Evolutionary conservation across 2,888 invertebrate genomes (phyloP), one percentile per base, ranked within the genome.

Genomic region (Coenonympha arcania): DNA sequence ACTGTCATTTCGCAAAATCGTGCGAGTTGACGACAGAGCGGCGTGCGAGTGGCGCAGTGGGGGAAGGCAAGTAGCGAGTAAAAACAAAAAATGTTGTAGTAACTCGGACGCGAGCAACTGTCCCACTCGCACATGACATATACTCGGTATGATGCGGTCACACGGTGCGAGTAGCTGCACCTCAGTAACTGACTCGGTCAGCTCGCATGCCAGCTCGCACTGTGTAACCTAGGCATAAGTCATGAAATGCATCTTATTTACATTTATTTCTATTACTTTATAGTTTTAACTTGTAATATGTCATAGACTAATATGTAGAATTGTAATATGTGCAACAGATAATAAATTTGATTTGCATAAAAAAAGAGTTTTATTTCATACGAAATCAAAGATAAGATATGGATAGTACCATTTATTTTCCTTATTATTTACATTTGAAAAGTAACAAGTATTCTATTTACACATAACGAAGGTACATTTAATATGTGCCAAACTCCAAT

Each of bases 401-500:
- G 3, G 4, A 4, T 19, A 42, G 18, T 11, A 42, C 30, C 1
- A 19, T 40, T 40, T 11, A 42, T 31, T 42, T 28, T 13, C 11
- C n/a, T 11, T 28, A 11, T 19, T 30, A 4, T 37, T 13, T 42
- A 43, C 11, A 31, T 13, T 31, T 31, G 15, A 6, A 43, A 20
- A 24, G 26, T 31, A 11, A 15, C 18, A n/a, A 6, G 11, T 6
- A 24, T 22, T 15, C 24, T 49, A 56, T 47, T 34, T 49, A 54
- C 46, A 53, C 37, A 45, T 34, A 8, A 30, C 1, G 15, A 42
- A 19, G 6, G 6, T 9, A 15, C 2, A n/a, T 15, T 42, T 20
- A 15, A 62, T 77, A 83, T 15, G 66, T 69, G 39, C 84, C 82
- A 71, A 80, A 68, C 69, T 85, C 84, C 69, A 86, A 70, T 15